phyloP scores from a whole-genome alignment of 2,888 invertebrate species.

The Microdon myrmicae region DNA sequence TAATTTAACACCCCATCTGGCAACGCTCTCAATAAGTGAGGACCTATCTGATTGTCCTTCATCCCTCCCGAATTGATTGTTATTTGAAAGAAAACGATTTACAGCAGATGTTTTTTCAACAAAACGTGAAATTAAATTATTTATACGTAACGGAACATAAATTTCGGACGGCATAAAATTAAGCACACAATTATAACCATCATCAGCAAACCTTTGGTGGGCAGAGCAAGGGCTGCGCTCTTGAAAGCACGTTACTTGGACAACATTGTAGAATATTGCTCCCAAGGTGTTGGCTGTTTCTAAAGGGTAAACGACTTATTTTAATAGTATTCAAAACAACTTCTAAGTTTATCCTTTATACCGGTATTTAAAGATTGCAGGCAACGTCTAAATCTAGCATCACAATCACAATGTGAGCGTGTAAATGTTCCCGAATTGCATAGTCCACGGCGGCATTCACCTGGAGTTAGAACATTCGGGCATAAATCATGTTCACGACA shows the following conservation, averaged over 20 bases:
- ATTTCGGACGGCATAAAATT: conserved; percentile 61
- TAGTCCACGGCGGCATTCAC: conserved; percentile 73
- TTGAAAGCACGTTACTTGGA: conserved; percentile 78
- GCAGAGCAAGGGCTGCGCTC: conserved; percentile 73
- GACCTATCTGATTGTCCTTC: conserved; percentile 44
- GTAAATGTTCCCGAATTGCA: conserved; percentile 78
- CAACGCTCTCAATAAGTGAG: conserved; percentile 54
- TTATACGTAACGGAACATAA: conserved; percentile 61
- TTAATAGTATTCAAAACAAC: neutral
- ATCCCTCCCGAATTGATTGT: conserved; percentile 33
- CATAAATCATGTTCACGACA: conserved; percentile 81
- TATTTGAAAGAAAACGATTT: conserved; percentile 40
- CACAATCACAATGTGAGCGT: conserved; percentile 80
- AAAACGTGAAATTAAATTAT: conserved; percentile 55
- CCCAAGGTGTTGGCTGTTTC: conserved; percentile 78
- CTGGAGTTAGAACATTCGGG: conserved; percentile 71
- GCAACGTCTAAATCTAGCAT: conserved; percentile 76
- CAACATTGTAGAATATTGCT: conserved; percentile 80
- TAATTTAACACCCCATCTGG: conserved; percentile 61
- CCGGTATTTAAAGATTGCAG: conserved; percentile 73
- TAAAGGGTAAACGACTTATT: too few relatives aligned
- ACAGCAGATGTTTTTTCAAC: conserved; percentile 59
- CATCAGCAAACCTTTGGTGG: conserved; percentile 71
- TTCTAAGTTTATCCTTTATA: conserved; percentile 32
- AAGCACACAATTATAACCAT: conserved; percentile 59